These are phyloP conservation scores for Sebastes goodei DNA, from an alignment of 2,797 vertebrate genomes.

Conservation along the genomic window DNA sequence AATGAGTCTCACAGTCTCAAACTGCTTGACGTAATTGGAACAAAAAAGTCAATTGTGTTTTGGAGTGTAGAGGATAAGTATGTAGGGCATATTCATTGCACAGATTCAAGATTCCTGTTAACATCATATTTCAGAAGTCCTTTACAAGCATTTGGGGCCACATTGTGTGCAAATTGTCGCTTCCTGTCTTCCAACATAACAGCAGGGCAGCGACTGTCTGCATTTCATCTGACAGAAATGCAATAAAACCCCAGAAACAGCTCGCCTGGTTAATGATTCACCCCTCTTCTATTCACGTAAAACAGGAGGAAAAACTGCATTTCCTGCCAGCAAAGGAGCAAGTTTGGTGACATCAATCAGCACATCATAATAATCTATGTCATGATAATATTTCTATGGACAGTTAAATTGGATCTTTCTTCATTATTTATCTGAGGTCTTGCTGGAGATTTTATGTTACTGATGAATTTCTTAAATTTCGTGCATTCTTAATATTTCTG, in stretches of 20 bases:
- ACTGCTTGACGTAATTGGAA: neutral
- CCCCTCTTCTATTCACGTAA: constrained; percentile 14
- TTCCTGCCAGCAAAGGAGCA: neutral
- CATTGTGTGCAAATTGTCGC: neutral
- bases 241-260: constrained; percentile 38
- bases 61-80: neutral
- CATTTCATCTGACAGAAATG: constrained; percentile 17
- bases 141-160: constrained; percentile 10
- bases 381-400: too few relatives aligned
- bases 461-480: neutral
- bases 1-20: neutral
- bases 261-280: constrained; percentile 47
- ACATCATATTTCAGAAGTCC: neutral
- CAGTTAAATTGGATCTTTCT: neutral
- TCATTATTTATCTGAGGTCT: neutral
- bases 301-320: constrained; percentile 1
- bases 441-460: neutral
- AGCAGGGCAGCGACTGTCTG: constrained; percentile 8
- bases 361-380: neutral
- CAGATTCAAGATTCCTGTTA: neutral
- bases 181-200: constrained; percentile 15
- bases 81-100: neutral
- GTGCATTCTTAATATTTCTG: neutral
- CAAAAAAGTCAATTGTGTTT: neutral
- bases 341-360: neutral